Conservation (phyloP, 1,140 invertebrate species). For the Drosophila auraria region DNA sequence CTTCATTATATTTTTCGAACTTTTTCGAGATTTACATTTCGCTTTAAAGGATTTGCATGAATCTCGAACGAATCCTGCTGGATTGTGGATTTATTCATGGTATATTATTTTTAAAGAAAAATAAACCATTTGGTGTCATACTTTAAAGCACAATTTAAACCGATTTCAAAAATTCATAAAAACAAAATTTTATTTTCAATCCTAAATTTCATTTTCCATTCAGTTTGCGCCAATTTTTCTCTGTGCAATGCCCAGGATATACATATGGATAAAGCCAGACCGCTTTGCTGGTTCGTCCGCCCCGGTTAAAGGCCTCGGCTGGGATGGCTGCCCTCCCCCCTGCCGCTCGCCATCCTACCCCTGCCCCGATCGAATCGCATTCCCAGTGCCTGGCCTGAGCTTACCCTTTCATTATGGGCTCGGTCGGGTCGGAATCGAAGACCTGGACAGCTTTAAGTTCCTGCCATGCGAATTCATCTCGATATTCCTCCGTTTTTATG, state of each 20-base stretch:
- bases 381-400: conserved; percentile 38
- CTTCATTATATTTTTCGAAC: too few relatives aligned
- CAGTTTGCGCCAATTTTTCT: not conserved
- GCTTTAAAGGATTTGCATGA: not conserved
- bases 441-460: conserved; percentile 58
- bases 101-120: too few relatives aligned
- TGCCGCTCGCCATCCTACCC: not conserved
- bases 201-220: not conserved
- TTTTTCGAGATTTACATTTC: not conserved
- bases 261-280: conserved; percentile 8
- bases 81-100: too few relatives aligned
- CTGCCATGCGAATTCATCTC: conserved; percentile 68
- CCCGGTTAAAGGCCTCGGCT: conserved; percentile 52
- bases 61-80: not conserved
- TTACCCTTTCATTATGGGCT: conserved; percentile 77
- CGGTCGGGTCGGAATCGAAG: conserved; percentile 33
- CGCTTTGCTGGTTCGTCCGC: conserved; percentile 26
- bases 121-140: too few relatives aligned
- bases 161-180: too few relatives aligned
- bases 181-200: too few relatives aligned
- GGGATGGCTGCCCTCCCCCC: conserved; percentile 20
- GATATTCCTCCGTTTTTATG: conserved; percentile 37
- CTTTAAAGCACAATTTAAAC: too few relatives aligned
- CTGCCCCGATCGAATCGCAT: conserved; percentile 11
- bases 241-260: not conserved